Evolutionary conservation across 2,797 vertebrate genomes (phyloP).

Genomic region (Onychomys arenicola): DNA sequence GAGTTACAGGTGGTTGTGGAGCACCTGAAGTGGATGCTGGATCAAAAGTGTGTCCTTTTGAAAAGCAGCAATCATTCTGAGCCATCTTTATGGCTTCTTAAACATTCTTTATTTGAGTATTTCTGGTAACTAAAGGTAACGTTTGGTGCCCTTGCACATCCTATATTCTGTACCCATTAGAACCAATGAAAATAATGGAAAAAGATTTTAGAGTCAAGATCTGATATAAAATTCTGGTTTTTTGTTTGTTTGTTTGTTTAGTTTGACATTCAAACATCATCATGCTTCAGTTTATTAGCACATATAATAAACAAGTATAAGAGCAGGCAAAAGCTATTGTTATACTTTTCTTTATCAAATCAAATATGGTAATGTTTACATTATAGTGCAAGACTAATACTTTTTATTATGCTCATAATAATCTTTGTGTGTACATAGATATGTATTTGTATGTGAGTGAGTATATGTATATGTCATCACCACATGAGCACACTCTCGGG

Average conservation of each 20-base stretch:
- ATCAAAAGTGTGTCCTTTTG: background rate
- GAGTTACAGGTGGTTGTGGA: background rate
- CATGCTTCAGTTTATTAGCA: slow-evolving; percentile 21
- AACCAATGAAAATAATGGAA: background rate
- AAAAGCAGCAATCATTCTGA: background rate
- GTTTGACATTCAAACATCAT: slow-evolving; percentile 9
- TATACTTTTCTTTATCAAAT: background rate
- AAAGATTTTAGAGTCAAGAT: background rate
- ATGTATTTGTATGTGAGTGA: background rate
- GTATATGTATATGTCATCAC: background rate
- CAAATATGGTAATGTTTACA: background rate
- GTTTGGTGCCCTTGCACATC: background rate
- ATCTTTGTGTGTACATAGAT: background rate
- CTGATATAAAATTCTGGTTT: background rate
- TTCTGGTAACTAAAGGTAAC: slow-evolving; percentile 6
- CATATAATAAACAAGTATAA: background rate
- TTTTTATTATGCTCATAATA: background rate
- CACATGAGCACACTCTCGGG: background rate
- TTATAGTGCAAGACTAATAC: slow-evolving; percentile 18
- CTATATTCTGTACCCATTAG: background rate
- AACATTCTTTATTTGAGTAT: background rate
- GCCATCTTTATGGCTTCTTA: background rate
- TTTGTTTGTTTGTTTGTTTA: background rate
- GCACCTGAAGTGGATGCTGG: background rate
- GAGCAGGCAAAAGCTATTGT: slow-evolving; percentile 12